Evolutionary conservation across 2,888 invertebrate species (phyloP).

Genomic region (Halictus ligatus): DNA sequence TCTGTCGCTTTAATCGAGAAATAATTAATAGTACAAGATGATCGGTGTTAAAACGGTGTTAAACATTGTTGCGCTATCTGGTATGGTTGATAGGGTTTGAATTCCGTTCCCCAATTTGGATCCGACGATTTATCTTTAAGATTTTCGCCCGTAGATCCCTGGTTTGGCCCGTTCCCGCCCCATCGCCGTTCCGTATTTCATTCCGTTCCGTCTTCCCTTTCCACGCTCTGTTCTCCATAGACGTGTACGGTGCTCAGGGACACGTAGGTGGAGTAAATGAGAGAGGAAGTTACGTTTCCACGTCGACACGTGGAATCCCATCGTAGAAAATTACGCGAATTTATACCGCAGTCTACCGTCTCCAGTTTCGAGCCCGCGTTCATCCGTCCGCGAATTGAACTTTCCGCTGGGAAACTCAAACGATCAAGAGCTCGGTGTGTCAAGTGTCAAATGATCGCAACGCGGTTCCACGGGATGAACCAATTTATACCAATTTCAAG

Average conservation of each 20-base stretch:
- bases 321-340: conserved; percentile 67
- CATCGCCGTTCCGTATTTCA: conserved; percentile 34
- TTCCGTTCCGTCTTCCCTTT: conserved; percentile 46
- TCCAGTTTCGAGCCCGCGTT: conserved; percentile 46
- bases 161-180: conserved; percentile 12
- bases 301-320: conserved; percentile 66
- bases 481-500: conserved; percentile 16
- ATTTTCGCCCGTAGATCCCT: conserved; percentile 23
- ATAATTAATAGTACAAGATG: not conserved
- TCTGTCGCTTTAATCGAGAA: not conserved
- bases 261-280: conserved; percentile 41
- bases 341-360: conserved; percentile 53
- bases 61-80: not conserved
- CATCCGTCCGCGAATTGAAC: conserved; percentile 62
- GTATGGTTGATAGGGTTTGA: not conserved
- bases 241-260: conserved; percentile 33
- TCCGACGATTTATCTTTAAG: conserved; percentile 36
- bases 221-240: conserved; percentile 39
- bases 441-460: conserved; percentile 32
- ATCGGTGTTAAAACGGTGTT: not conserved
- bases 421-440: conserved; percentile 50
- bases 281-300: conserved; percentile 46
- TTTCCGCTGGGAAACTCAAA: conserved; percentile 35
- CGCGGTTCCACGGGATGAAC: not conserved
- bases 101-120: conserved; percentile 22